Conservation (phyloP, 2,888 invertebrate species). For the Pachycephus smyrnensis region DNA sequence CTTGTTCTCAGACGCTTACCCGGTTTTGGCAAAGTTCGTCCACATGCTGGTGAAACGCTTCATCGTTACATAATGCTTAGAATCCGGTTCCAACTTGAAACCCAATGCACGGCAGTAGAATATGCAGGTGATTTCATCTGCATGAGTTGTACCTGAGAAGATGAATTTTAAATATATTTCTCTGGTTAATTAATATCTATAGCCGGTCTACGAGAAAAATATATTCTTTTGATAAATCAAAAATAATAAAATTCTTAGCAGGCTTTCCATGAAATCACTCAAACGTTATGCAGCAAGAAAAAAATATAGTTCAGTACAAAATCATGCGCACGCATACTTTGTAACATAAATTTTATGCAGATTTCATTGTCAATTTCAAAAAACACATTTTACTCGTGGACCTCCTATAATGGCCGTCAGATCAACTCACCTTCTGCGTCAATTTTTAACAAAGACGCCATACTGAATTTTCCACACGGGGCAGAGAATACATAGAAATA, state of each 20-base stretch:
- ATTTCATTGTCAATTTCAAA: too few relatives aligned
- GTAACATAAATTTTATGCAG: too few relatives aligned
- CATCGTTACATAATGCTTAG: constrained; percentile 40
- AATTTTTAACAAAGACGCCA: too few relatives aligned
- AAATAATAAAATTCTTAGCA: too few relatives aligned
- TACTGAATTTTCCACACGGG: constrained; percentile 24
- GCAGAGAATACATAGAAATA: constrained; percentile 45
- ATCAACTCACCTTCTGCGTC: constrained; percentile 9
- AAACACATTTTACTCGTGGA: too few relatives aligned
- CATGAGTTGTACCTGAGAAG: constrained; percentile 71
- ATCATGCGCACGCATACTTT: too few relatives aligned
- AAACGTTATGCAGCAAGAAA: too few relatives aligned
- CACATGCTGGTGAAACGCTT: constrained; percentile 51
- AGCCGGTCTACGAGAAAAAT: too few relatives aligned
- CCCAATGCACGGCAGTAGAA: constrained; percentile 58
- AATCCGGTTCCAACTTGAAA: constrained; percentile 13
- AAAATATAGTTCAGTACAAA: too few relatives aligned
- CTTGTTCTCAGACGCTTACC: constrained; percentile 35
- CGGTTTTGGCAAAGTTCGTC: constrained; percentile 55
- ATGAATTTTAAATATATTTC: not conserved
- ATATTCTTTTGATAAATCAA: too few relatives aligned
- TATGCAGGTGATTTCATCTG: constrained; percentile 73
- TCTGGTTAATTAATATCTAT: not conserved
- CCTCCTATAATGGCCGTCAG: too few relatives aligned
- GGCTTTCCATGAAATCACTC: too few relatives aligned